Evolutionary conservation across 2,797 vertebrate species (phyloP), one percentile per base, ranked within the genome.

Genomic region (Pseudochaenichthys georgianus): DNA sequence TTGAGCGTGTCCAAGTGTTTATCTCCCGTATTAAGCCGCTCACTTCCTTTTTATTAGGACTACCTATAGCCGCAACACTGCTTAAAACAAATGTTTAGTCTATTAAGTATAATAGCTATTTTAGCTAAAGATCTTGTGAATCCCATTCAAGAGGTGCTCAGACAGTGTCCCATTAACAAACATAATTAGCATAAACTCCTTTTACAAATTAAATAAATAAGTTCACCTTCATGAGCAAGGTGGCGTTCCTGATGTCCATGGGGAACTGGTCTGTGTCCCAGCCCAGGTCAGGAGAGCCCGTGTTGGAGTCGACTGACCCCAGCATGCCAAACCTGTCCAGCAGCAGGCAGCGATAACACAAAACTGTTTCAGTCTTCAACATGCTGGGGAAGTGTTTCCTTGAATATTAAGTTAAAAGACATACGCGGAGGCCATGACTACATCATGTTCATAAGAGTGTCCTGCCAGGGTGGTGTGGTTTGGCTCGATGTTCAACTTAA

Each of bases 211-310:
- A 17, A 59, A 60, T 1, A 38, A 13, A 55, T 13, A 0, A 48
- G 17, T 70, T 83, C 47, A 93, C 94, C 89, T 95, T 93, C 93
- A 94, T 94, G 65, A 94, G 89, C 81, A 93, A 13, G 21, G 92
- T 93, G 65, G 90, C 89, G 81, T 93, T 93, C 77, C 70, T 89
- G 77, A 92, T 90, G 85, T 95, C 94, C 93, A 94, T 94, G 64
- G 92, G 94, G 81, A 93, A 93, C 87, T 94, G 93, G 70, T 94
- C 87, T 0, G 93, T 95, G 86, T 94, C 93, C 93, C 92, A 95
- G 0, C 92, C 93, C 61, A 93, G 82, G 83, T 94, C 92, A 70
- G 94, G 89, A 65, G 91, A 93, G 16, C 92, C 93, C 0, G 92
- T 95, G 84, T 94, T 94, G 9, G 94, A 87, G 64, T 94, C 94